Evolutionary conservation across 2,113 vertebrate genomes (phyloP), one percentile per base, ranked within the genome.

Genomic region (Oryzias woworae): DNA sequence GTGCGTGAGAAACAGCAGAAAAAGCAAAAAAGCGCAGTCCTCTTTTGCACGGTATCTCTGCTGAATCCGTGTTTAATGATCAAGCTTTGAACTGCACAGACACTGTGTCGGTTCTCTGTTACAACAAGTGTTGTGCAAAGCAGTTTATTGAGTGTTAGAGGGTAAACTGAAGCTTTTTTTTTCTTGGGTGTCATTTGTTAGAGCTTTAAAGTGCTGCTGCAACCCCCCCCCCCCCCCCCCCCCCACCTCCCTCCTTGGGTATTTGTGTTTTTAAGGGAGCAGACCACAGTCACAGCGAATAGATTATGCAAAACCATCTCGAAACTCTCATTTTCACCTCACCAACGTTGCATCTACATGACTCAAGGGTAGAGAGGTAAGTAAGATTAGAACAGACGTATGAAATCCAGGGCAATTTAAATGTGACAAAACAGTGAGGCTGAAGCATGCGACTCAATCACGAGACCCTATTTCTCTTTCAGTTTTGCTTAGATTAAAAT

Each of bases 241-340:
- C 20, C 20, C 20, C 20, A 1, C 20, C 20, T 1, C 20, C 20
- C 20, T 1, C 20, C 1, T 12, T 36, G 36, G 0, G 48, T 48
- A 2, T 55, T 41, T 50, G 44, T 52, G 70, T 54, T 44, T 66
- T 62, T 50, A 54, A 51, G 76, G 72, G 56, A 71, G 73, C 66
- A 64, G 70, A 44, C 53, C 53, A 36, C 45, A 6, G 63, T 79
- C 56, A n/a, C 72, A 13, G 81, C 78, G 77, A 78, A 81, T 82
- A 80, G 58, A 89, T 91, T 85, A 87, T 88, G 78, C 73, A 85
- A 82, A 88, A 75, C 26, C 36, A 56, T 50, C 74, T 69, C 67
- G 74, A 78, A 75, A 64, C 81, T 76, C 68, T 82, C 56, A 76
- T 81, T 86, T 80, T 73, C 75, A 76, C 73, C 63, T 83, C 80